Evolutionary conservation across 1,140 invertebrate genomes (phyloP), one percentile per base, ranked within the genome.

Genomic region (Drosophila ogumai): DNA sequence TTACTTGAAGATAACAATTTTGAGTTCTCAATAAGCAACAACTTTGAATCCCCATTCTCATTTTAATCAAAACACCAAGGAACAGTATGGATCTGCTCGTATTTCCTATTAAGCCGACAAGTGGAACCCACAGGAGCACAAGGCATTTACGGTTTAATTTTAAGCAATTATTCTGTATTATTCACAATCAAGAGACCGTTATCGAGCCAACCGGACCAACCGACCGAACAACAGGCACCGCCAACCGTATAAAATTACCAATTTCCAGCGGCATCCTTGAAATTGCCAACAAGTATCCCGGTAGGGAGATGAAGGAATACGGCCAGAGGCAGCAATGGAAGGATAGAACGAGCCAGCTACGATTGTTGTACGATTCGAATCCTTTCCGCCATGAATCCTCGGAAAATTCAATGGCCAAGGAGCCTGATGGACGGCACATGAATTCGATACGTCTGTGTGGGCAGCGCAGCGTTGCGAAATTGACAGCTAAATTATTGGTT

Each of bases 241-340:
- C 66, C 88, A 91, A 91, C 74, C 81, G 72, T 91, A 91, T 91
- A 76, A 74, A 85, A 91, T 91, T 91, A 82, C 88, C 88, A 91
- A 91, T 91, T 91, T 91, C 61, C 78, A 75, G 65, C 43, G 55
- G 40, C 46, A 68, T 38, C 56, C 19, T 31, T 34, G 44, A 22
- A 54, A 38, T 25, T 43, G 60, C 17, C 19, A 58, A 69, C 28
- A 25, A 28, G 47, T 31, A 52, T 44, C 38, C 36, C 36, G 32
- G 36, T 17, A 49, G 44, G 54, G 22, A 28, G 25, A 49, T n/a
- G 44, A 17, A 32, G 9, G 22, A 50, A 49, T 31, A 41, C 15
- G 25, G 28, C 32, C 22, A 47, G 12, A 25, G 47, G n/a, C n/a
- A 12, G 22, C 5, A n/a, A 19, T 34, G 32, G 40, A 50, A 43